Conservation (phyloP, 2,888 invertebrate species). For the Cetonia aurata region DNA sequence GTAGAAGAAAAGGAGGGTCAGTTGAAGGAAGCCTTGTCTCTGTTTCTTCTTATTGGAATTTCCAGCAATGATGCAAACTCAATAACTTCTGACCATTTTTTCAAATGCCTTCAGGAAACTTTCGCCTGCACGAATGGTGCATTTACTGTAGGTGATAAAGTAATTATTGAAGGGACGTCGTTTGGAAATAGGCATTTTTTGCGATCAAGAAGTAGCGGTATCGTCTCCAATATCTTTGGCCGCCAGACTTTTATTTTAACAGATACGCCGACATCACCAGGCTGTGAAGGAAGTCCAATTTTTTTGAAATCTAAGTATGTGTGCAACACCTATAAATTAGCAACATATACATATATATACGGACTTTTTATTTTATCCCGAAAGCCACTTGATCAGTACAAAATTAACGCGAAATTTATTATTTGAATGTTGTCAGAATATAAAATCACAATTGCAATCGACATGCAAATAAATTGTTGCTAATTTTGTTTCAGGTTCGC, state of each 20-base stretch:
- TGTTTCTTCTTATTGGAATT: conserved; percentile 39
- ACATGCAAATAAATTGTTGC: too few species aligned
- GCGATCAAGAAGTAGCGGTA: conserved; percentile 71
- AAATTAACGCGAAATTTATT: too few species aligned
- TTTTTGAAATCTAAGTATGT: conserved; percentile 59
- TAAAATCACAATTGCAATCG: too few species aligned
- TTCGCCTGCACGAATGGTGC: neutral
- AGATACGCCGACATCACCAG: conserved; percentile 72
- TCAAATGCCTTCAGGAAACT: conserved; percentile 11
- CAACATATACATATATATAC: neutral
- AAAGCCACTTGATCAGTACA: too few species aligned
- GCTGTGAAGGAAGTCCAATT: conserved; percentile 74
- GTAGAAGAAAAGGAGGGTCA: conserved; percentile 28
- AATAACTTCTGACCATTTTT: conserved; percentile 5
- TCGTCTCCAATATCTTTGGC: conserved; percentile 72
- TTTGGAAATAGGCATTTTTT: conserved; percentile 70
- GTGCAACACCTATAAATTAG: conserved; percentile 1
- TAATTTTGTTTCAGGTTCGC: too few species aligned
- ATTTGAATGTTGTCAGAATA: too few species aligned
- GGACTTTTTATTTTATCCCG: too few species aligned
- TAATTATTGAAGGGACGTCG: conserved; percentile 60
- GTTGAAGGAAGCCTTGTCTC: conserved; percentile 33
- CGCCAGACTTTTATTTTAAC: conserved; percentile 70
- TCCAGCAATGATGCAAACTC: neutral
- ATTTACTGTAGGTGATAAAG: conserved; percentile 47